A percentile compares a stretch with the other conserved stretches of the same genome.
These are phyloP conservation scores for Hippasteria phrygiana DNA, from an alignment of 53 echinoderm and acorn worm genomes.

Conservation along the genomic window DNA sequence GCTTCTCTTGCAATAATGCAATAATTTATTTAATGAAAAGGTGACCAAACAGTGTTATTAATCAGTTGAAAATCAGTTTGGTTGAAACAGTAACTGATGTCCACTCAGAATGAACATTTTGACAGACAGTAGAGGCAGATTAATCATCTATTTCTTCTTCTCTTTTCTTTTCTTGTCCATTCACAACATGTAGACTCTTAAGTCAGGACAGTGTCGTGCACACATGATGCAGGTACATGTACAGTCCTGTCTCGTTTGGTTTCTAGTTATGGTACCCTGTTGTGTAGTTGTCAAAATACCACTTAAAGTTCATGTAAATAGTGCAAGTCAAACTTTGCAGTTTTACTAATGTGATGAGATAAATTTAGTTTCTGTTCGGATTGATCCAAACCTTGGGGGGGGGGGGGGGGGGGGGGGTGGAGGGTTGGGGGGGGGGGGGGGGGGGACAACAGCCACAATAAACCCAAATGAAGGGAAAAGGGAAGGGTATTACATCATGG, in stretches of 20 bases:
- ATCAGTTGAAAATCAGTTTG: no score
- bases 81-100: background rate
- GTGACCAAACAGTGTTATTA: no score
- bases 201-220: constrained; percentile 90
- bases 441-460: no score
- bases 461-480: no score
- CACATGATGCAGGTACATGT: constrained; percentile 94
- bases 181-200: constrained; percentile 74
- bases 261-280: constrained; percentile 10
- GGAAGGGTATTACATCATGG: no score
- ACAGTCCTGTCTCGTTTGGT: constrained; percentile 39
- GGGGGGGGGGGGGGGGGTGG: no score
- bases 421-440: no score
- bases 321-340: constrained; percentile 13
- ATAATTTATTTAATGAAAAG: no score
- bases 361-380: no score
- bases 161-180: constrained; percentile 55
- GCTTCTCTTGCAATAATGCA: no score
- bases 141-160: constrained; percentile 54
- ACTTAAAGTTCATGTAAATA: background rate
- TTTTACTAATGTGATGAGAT: no score
- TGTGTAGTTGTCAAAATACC: constrained; percentile 17
- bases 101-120: background rate
- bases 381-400: no score
- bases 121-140: background rate